Conservation (phyloP, 2,797 vertebrate species). For the Squalus acanthias region DNA sequence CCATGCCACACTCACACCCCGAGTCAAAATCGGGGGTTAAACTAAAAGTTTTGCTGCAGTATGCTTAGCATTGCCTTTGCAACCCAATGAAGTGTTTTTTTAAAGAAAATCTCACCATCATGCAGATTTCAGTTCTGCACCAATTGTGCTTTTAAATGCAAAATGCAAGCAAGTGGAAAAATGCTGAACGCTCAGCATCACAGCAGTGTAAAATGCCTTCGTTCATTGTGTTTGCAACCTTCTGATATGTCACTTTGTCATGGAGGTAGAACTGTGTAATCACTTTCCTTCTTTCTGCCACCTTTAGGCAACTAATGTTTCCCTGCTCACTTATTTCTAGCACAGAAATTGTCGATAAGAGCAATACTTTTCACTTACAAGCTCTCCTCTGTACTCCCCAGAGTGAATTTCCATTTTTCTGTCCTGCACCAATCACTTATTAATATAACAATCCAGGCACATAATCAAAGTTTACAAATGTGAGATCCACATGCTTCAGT, state of each 20-base stretch:
- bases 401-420: background rate
- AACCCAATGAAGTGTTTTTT: background rate
- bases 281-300: background rate
- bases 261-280: background rate
- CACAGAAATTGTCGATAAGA: background rate
- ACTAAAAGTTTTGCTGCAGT: background rate
- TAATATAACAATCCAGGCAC: background rate
- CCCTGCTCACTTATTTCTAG: background rate
- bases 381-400: background rate
- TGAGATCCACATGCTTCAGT: background rate
- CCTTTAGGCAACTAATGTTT: background rate
- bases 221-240: background rate
- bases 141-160: background rate
- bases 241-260: conserved; percentile 3
- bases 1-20: too few relatives aligned
- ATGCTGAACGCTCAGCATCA: background rate
- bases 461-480: background rate
- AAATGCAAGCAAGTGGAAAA: background rate
- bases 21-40: too few relatives aligned
- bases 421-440: background rate
- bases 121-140: background rate
- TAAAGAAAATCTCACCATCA: background rate
- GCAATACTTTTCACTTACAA: background rate
- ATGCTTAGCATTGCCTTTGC: background rate
- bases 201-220: background rate